A percentile compares a stretch with the other conserved stretches of the same genome.
Evolutionary conservation across 2,888 invertebrate species (phyloP).

Genomic region (Heteromyza rotundicornis): DNA sequence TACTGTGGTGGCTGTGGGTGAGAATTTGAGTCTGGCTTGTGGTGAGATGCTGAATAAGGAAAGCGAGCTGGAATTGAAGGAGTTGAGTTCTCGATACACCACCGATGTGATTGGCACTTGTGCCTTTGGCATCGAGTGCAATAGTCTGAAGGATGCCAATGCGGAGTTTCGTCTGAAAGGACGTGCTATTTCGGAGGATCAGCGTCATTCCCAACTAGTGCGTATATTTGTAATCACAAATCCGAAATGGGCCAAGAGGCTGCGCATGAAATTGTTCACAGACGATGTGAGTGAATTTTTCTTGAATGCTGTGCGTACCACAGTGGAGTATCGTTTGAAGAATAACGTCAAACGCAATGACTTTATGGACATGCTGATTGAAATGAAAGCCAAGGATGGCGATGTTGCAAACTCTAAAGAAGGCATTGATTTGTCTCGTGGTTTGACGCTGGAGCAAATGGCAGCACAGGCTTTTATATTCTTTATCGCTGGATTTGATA

Average conservation of each 20-base stretch:
- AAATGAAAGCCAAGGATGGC: conserved; percentile 29
- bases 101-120: conserved; percentile 65
- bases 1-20: conserved; percentile 38
- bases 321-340: conserved; percentile 54
- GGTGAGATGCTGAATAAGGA: conserved; percentile 16
- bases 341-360: conserved; percentile 59
- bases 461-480: conserved; percentile 67
- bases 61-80: conserved; percentile 50
- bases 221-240: conserved; percentile 36
- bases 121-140: conserved; percentile 64
- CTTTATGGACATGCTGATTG: conserved; percentile 62
- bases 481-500: conserved; percentile 67
- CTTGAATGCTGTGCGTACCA: conserved; percentile 59
- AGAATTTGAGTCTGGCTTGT: conserved; percentile 29
- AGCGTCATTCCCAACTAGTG: conserved; percentile 24
- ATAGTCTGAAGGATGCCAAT: conserved; percentile 59
- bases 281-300: conserved; percentile 43
- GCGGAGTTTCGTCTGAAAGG: conserved; percentile 54
- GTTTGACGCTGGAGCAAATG: conserved; percentile 60
- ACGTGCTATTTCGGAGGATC: conserved; percentile 28
- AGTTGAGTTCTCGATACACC: conserved; percentile 61
- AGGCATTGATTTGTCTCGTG: too few relatives aligned
- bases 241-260: conserved; percentile 32
- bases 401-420: too few relatives aligned
- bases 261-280: conserved; percentile 35